Percentiles rank a stretch among this genome's conserved stretches.
Evolutionary conservation across 2,888 invertebrate species (phyloP).

Genomic region (Andrena flavipes): DNA sequence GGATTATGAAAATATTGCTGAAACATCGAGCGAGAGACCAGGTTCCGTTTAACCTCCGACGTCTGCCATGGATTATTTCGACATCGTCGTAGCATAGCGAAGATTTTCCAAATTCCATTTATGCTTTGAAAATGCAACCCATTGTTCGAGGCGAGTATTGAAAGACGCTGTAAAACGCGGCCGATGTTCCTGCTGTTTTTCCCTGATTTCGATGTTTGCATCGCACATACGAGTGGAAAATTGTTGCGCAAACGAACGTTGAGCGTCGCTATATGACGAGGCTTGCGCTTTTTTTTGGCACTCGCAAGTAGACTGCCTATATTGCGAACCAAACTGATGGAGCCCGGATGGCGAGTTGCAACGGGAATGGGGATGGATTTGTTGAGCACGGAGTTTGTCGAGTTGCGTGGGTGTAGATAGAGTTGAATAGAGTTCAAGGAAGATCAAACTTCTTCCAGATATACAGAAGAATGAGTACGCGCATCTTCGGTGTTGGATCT

Average conservation of each 20-base stretch:
- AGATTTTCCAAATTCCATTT: neutral
- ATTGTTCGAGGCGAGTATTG: neutral
- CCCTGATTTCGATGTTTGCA: neutral
- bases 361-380: no score
- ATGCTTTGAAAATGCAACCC: neutral
- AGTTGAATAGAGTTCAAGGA: no score
- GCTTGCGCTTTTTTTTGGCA: neutral
- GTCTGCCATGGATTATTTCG: slow-evolving; percentile 16
- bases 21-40: slow-evolving; percentile 7
- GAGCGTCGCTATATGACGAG: neutral
- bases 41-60: slow-evolving; percentile 20
- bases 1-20: slow-evolving; percentile 46
- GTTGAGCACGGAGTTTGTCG: no score
- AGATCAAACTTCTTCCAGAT: no score
- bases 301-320: no score
- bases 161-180: neutral
- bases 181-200: neutral
- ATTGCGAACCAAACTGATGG: no score
- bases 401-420: no score
- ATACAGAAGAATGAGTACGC: no score
- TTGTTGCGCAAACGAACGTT: neutral
- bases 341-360: no score
- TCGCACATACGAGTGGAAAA: neutral
- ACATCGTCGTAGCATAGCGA: neutral
- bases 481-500: no score